These are phyloP conservation scores for Saccostrea cuccullata DNA, from an alignment of 1,140 invertebrate species.

Conservation along the genomic window DNA sequence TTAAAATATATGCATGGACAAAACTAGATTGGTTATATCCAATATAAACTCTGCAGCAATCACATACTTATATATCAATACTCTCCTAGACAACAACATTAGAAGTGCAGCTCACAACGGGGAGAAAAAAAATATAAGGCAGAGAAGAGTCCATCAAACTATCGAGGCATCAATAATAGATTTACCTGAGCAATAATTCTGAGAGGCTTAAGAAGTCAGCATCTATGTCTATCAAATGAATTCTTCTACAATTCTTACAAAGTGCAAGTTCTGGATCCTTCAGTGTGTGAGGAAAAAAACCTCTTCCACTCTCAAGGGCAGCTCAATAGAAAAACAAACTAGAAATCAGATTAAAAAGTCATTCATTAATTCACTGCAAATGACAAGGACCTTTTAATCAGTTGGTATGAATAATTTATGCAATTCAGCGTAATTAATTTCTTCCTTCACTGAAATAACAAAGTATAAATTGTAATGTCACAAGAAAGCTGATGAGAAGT, in stretches of 20 bases:
- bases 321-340: not conserved
- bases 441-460: not conserved
- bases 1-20: too few relatives aligned
- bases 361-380: not conserved
- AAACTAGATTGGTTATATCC: not conserved
- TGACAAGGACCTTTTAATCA: not conserved
- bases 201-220: not conserved
- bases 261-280: not conserved
- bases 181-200: not conserved
- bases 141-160: not conserved
- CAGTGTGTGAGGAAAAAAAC: not conserved
- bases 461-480: not conserved
- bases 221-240: not conserved
- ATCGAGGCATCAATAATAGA: constrained; percentile 27
- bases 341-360: not conserved
- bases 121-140: not conserved
- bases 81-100: constrained; percentile 9
- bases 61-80: constrained; percentile 5
- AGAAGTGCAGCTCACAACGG: not conserved
- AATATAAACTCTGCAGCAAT: not conserved
- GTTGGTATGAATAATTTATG: constrained; percentile 17
- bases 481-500: not conserved
- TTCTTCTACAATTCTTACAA: not conserved
- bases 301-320: not conserved
- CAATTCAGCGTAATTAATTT: not conserved